phyloP scores from a whole-genome alignment of 2,797 vertebrate genomes.

The Poeciliopsis infans region DNA sequence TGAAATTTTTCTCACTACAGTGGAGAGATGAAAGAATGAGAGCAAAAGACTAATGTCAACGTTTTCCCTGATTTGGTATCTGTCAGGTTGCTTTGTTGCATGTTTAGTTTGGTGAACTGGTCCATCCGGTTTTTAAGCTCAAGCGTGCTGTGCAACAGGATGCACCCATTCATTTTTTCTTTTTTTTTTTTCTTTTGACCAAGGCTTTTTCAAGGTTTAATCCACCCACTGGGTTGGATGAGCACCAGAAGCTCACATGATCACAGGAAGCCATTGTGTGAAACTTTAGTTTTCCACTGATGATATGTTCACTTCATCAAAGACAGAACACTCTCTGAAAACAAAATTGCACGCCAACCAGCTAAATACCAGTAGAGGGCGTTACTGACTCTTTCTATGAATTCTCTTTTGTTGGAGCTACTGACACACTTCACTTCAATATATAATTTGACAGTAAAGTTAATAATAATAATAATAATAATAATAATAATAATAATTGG shows the following conservation, averaged over 20 bases:
- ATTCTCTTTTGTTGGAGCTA: too few relatives aligned
- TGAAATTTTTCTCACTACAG: neutral
- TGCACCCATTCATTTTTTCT: neutral
- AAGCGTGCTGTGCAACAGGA: neutral
- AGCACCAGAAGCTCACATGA: conserved; percentile 16
- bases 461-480: too few relatives aligned
- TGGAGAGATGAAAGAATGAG: neutral
- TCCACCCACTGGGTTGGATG: neutral
- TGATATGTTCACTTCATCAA: neutral
- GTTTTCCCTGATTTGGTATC: neutral
- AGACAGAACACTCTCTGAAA: too few relatives aligned
- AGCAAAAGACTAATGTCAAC: neutral
- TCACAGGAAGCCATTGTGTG: neutral
- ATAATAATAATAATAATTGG: too few relatives aligned
- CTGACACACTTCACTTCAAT: too few relatives aligned
- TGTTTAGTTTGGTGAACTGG: neutral
- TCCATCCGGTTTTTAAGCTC: neutral
- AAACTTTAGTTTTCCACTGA: neutral
- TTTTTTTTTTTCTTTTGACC: neutral
- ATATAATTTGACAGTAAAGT: too few relatives aligned
- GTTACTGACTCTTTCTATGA: neutral
- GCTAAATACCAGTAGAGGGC: conserved; percentile 37
- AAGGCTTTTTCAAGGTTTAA: conserved; percentile 10
- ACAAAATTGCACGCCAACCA: neutral
- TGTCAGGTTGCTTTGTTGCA: neutral